Evolutionary conservation across 2,888 invertebrate genomes (phyloP), one percentile per base, ranked within the genome.

Genomic region (Polyommatus icarus): DNA sequence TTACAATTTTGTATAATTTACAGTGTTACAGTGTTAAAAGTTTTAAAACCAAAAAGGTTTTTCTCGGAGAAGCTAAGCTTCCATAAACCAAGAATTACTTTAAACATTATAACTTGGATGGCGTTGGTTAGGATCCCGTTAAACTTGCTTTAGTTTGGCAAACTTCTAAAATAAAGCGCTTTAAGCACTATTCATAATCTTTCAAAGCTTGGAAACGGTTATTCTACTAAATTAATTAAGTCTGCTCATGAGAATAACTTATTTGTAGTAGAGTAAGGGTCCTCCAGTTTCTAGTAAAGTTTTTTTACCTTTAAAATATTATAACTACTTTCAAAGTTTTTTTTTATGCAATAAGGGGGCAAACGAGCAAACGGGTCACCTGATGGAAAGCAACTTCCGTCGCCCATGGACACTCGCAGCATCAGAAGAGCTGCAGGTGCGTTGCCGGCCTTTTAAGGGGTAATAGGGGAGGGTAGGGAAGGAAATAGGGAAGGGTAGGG

Each of bases 111-210:
- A 67, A 67, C 67, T 67, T 24, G 67, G 67, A 67, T 67, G 67
- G 67, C 67, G 67, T 71, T 40, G 36, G 71, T 71, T 71, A 40
- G 71, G 40, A 71, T 71, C 40, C 71, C 32, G 71, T 71, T 71
- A 36, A 40, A 71, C 71, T 40, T 71, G 71, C 71, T 71, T 71
- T 40, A 71, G 71, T 40, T 40, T 40, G 40, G 71, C 71, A 71
- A 71, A 71, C 36, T 71, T 71, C 7, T 71, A 71, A 71, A 40
- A 71, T 71, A 71, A 71, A 40, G 40, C 71, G 40, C 36, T 71
- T 71, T 71, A n/a, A 71, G 40, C 40, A 71, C 71, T 71, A 40
- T 71, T 40, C 40, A 40, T 71, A 40, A 36, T 71, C 71, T 71
- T 71, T 71, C 32, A 71, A 40, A 71, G 36, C 71, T 71, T 15